Evolutionary conservation across 2,888 invertebrate species (phyloP).

Genomic region (Leptopilina syphax): DNA sequence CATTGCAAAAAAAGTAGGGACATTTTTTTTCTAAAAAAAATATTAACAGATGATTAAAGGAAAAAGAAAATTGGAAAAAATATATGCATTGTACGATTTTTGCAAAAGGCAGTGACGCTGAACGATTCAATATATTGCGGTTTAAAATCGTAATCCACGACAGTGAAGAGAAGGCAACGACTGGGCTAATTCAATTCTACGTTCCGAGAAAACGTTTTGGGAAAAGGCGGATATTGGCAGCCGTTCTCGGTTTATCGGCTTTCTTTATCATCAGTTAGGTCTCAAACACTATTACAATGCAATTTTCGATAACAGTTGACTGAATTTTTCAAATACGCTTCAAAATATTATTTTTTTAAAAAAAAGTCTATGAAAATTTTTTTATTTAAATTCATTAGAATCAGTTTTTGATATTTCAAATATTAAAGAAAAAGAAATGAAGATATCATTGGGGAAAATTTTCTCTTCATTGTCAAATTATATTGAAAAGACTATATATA

Average conservation of each 20-base stretch:
- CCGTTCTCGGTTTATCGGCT: slow-evolving; percentile 39
- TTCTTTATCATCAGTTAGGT: slow-evolving; percentile 20
- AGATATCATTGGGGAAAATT: background rate
- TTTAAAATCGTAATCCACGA: slow-evolving; percentile 33
- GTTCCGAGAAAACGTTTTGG: slow-evolving; percentile 39
- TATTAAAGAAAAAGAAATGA: too few species aligned
- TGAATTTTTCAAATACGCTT: background rate
- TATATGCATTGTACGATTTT: too few species aligned
- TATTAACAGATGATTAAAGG: too few species aligned
- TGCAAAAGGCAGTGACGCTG: too few species aligned
- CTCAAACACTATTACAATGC: slow-evolving; percentile 26
- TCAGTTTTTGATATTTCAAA: too few species aligned
- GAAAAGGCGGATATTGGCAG: slow-evolving; percentile 43
- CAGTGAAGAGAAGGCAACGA: slow-evolving; percentile 40
- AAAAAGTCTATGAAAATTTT: too few species aligned
- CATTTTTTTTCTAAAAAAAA: too few species aligned
- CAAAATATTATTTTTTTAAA: too few species aligned
- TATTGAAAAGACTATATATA: background rate
- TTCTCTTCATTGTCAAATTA: slow-evolving; percentile 38
- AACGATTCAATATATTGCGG: slow-evolving; percentile 25
- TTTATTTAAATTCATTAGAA: too few species aligned
- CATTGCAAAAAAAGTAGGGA: too few species aligned
- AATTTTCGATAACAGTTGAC: background rate
- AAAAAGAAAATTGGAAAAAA: too few species aligned
- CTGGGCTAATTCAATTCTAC: slow-evolving; percentile 44